These are phyloP conservation scores for Actinernus sp. DNA, from an alignment of 92 coral and sea anemone genomes.

Conservation along the genomic window DNA sequence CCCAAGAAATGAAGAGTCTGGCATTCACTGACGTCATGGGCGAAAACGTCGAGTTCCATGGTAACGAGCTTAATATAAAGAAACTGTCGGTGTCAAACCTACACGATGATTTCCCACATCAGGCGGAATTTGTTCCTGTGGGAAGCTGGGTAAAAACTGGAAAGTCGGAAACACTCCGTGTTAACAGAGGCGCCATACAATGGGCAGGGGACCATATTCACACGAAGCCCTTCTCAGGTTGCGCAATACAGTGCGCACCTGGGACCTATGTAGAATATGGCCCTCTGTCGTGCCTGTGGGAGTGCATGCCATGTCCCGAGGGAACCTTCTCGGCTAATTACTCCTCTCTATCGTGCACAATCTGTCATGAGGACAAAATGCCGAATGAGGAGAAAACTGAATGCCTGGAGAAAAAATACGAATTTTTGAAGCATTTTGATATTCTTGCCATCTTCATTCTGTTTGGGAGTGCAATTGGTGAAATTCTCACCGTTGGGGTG, in stretches of 20 bases:
- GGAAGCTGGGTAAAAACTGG: constrained; percentile 67
- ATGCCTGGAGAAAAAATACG: constrained; percentile 70
- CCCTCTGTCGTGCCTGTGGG: constrained; percentile 71
- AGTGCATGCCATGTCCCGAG: constrained; percentile 75
- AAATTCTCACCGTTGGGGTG: constrained; percentile 60
- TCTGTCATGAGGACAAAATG: constrained; percentile 66
- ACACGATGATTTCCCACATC: no score
- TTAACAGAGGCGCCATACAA: constrained; percentile 9
- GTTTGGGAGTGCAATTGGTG: constrained; percentile 73
- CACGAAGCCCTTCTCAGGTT: constrained; percentile 59
- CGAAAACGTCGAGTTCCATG: no score
- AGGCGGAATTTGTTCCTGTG: no score
- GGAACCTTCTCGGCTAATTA: constrained; percentile 57
- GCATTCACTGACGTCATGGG: no score
- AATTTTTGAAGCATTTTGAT: constrained; percentile 44
- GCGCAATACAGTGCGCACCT: constrained; percentile 64
- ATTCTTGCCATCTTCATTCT: constrained; percentile 49
- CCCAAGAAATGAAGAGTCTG: background rate
- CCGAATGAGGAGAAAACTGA: constrained; percentile 62
- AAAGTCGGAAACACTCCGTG: background rate
- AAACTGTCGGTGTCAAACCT: no score
- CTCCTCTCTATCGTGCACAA: constrained; percentile 49
- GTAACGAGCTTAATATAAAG: no score
- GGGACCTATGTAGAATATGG: constrained; percentile 56
- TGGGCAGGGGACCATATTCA: constrained; percentile 63